Evolutionary conservation across 1,140 invertebrate genomes (phyloP), one percentile per base, ranked within the genome.

Genomic region (Drosophila simulans): DNA sequence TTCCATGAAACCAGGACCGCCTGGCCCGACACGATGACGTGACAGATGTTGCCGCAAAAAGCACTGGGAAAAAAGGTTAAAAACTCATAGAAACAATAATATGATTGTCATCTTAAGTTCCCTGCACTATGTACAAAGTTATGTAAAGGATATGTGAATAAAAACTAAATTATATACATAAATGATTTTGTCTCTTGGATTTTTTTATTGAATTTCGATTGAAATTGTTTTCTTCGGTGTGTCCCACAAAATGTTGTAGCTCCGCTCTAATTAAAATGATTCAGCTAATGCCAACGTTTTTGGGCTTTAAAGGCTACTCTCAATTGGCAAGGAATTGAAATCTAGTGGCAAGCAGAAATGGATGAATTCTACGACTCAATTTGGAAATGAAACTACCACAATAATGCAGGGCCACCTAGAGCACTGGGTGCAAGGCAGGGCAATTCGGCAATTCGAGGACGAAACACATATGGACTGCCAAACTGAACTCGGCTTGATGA

Each of bases 341-440:
- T 43, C 20, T 37, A 12, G n/a, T n/a, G 49, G n/a, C 2, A 39
- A 39, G 71, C 68, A 60, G 15, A 64, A 22, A 8, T 15, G 34
- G 7, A 15, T n/a, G 12, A 53, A 20, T 42, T 59, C 42, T 31
- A 17, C 12, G 12, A 62, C 56, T 62, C 42, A 64, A 54, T 62
- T 73, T 74, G 62, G 60, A 68, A 80, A 76, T 79, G 75, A 71
- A 80, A 82, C 46, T 65, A 54, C n/a, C 46, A 52, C 43, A 83
- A 62, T 81, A 70, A 64, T 56, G 63, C 54, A 62, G 5, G 11
- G 17, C 64, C 53, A 51, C 57, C 43, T 46, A 42, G 34, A 42
- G 48, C 10, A 5, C 7, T 17, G 25, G 15, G 15, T 5, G 22
- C 25, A 40, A 5, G n/a, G 13, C n/a, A 15, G 48, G 10, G 7